Base-by-base conservation (phyloP, 2,888 invertebrate species). In the Temnothorax rugatulus region DNA sequence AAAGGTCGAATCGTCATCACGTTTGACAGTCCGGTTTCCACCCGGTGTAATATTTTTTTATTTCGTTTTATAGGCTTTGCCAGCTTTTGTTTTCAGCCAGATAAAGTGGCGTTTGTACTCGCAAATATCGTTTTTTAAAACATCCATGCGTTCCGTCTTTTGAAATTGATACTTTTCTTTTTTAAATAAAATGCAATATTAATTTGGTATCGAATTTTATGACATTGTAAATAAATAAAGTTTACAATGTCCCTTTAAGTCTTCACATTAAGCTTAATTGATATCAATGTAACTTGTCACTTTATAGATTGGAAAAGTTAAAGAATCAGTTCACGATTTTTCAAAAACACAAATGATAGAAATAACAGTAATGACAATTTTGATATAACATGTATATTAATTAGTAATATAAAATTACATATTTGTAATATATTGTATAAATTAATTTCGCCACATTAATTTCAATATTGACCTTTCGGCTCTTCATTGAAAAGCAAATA, bases 21-120 rank as follows among this genome's bases (percentile, higher is more conserved):
- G 47, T 75, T 63, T 52, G 34, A 18, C 7, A 13, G 47, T 63
- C 15, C 44, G 29, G 5, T 76, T 64, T 50, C 29, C 18, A 44
- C 4, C 5, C 15, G 41, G 13, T 8, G 34, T 59, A 44, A 47
- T 59, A 29, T 50, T 76, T 74, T 76, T 73, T 73, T 13, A 73
- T 76, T 76, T 64, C 15, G 4, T 47, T 47, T 5, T 52, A 50
- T 21, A 76, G 25, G 29, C 21, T 52, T 38, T 25, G 38, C 21
- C 21, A 38, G 50, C 8, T 76, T 64, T 44, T 3, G 63, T 61
- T 76, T 52, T 18, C 38, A 66, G 9, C 5, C 8, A 25, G 4
- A 38, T 25, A 64, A 52, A 50, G 21, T 50, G 41, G 8, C 18
- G n/a, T 64, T 50, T 34, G 63, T 34, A 8, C 13, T n/a, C 34